These are phyloP conservation scores for Oncorhynchus tshawytscha DNA, from an alignment of 2,113 vertebrate genomes.

Conservation along the genomic window DNA sequence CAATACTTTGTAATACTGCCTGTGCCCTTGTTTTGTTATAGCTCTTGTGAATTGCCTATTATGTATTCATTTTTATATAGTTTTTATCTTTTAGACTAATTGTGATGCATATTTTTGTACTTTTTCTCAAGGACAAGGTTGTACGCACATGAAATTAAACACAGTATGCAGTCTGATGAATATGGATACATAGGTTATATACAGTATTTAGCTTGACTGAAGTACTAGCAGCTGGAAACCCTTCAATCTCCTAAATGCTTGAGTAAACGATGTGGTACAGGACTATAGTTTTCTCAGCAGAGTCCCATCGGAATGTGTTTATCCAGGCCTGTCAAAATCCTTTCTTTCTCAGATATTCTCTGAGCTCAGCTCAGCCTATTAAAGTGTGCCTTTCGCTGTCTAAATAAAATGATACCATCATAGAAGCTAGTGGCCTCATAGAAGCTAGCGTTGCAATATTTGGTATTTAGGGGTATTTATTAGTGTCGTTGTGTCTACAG, in stretches of 20 bases:
- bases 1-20: neutral
- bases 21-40: neutral
- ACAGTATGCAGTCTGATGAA: neutral
- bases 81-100: neutral
- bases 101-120: neutral
- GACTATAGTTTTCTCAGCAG: neutral
- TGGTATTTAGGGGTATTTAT: too few species aligned
- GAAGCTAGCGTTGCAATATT: neutral
- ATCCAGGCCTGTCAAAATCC: neutral
- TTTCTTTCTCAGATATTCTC: neutral
- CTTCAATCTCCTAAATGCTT: neutral
- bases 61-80: too few species aligned
- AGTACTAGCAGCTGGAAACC: neutral
- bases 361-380: neutral
- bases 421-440: neutral
- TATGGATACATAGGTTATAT: neutral
- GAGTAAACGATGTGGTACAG: neutral
- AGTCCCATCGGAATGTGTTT: neutral
- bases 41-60: too few species aligned
- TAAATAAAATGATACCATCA: neutral
- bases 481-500: slow-evolving; percentile 3
- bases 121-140: neutral
- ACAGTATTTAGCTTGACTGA: neutral
- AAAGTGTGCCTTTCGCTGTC: neutral
- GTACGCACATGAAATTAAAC: neutral